phyloP scores from a whole-genome alignment of 2,888 invertebrate species.

The Conistra vaccinii region DNA sequence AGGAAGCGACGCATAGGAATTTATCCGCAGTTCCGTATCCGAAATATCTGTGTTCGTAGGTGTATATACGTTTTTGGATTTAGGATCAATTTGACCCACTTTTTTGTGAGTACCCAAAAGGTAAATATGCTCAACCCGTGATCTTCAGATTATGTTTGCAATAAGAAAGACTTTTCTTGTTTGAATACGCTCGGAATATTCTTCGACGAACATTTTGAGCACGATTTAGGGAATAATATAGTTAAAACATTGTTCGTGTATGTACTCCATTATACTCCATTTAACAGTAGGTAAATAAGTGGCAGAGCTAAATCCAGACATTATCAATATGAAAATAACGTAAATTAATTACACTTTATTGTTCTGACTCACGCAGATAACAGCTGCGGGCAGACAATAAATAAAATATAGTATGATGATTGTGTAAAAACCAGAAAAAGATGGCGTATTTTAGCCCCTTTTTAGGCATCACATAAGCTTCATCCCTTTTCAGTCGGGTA shows the following conservation, averaged over 20 bases:
- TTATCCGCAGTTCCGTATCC: slow-evolving; percentile 20
- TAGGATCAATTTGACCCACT: slow-evolving; percentile 36
- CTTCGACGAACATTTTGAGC: background rate
- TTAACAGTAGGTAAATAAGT: background rate
- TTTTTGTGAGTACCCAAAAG: slow-evolving; percentile 30
- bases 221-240: background rate
- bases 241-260: background rate
- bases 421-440: slow-evolving; percentile 19
- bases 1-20: slow-evolving; percentile 27
- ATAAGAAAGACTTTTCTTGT: slow-evolving; percentile 42
- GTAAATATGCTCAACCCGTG: slow-evolving; percentile 30
- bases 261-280: background rate
- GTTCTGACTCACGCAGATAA: slow-evolving; percentile 37
- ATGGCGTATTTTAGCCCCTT: slow-evolving; percentile 23
- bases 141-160: slow-evolving; percentile 43
- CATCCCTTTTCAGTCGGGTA: slow-evolving; percentile 66
- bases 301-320: background rate
- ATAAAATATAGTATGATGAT: slow-evolving; percentile 21
- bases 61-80: slow-evolving; percentile 12
- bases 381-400: slow-evolving; percentile 13
- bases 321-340: slow-evolving; percentile 18
- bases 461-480: slow-evolving; percentile 53
- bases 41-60: background rate
- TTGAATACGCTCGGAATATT: slow-evolving; percentile 22
- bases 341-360: slow-evolving; percentile 21